These are phyloP conservation scores for Drosophila littoralis DNA, from an alignment of 1,140 invertebrate species.

Conservation along the genomic window DNA sequence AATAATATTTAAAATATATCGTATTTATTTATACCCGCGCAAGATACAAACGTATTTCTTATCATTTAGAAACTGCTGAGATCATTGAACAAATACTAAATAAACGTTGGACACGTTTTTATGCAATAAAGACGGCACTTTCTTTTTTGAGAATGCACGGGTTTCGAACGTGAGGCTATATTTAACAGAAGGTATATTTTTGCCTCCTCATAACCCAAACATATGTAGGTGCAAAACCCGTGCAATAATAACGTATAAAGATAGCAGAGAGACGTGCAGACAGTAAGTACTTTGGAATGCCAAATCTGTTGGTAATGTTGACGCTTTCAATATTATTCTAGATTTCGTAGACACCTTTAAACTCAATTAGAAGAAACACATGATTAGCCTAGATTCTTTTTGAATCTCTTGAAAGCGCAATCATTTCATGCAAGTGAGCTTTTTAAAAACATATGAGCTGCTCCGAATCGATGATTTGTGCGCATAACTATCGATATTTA, in stretches of 20 bases:
- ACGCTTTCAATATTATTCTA: neutral
- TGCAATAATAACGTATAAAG: neutral
- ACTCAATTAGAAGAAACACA: too few species aligned
- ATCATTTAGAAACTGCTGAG: constrained; percentile 5
- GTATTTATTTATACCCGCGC: neutral
- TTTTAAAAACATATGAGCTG: neutral
- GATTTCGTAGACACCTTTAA: too few species aligned
- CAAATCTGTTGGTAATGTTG: neutral
- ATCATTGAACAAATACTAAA: constrained; percentile 16
- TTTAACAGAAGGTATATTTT: neutral
- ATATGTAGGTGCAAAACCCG: neutral
- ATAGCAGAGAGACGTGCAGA: neutral
- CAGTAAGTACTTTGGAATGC: neutral
- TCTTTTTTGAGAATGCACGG: neutral
- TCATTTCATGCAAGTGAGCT: neutral
- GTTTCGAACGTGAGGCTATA: constrained; percentile 15
- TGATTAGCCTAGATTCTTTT: neutral
- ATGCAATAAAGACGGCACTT: constrained; percentile 6
- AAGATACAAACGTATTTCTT: neutral
- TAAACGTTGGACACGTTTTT: constrained; percentile 6
- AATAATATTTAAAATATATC: too few species aligned
- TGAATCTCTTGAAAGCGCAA: neutral
- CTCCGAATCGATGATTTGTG: constrained; percentile 3
- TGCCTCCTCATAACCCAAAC: constrained; percentile 4
- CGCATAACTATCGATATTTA: neutral